Percentiles rank a stretch among this genome's conserved stretches.
These are phyloP conservation scores for Microcebus murinus DNA, from an alignment of 2,113 vertebrate genomes.

Conservation along the genomic window DNA sequence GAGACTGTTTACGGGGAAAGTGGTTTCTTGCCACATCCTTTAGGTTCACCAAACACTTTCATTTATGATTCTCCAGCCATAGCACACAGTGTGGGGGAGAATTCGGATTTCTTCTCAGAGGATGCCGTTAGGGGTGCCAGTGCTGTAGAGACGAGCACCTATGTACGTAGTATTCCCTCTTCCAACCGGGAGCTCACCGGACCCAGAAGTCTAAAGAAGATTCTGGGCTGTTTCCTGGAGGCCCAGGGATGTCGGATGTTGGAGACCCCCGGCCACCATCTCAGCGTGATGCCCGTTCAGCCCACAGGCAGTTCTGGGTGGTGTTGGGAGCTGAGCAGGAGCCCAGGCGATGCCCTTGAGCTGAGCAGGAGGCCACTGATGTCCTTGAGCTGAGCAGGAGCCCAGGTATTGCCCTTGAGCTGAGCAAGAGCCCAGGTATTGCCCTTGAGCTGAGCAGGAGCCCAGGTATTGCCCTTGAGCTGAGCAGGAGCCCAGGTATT, in stretches of 20 bases:
- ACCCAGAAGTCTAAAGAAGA: accelerated
- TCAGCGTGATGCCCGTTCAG: background rate
- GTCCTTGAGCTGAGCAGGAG: too few relatives aligned
- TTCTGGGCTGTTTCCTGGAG: background rate
- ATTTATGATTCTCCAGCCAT: accelerated
- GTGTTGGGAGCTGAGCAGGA: accelerated
- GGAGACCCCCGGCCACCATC: background rate
- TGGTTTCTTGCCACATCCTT: background rate
- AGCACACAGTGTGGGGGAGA: background rate
- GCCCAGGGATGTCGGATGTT: accelerated
- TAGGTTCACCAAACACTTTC: too few relatives aligned
- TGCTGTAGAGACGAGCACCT: accelerated
- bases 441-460: too few relatives aligned
- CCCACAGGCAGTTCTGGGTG: background rate
- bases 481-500: background rate
- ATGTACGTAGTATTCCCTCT: accelerated
- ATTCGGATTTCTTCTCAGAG: background rate
- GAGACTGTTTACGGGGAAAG: accelerated
- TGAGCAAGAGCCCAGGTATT: too few relatives aligned
- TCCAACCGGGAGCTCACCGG: accelerated
- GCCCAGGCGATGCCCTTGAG: too few relatives aligned
- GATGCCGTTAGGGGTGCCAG: accelerated
- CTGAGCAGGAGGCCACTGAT: too few relatives aligned
- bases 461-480: too few relatives aligned
- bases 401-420: too few relatives aligned